Percentiles rank a stretch among this genome's conserved stretches.
Evolutionary conservation across 2,797 vertebrate species (phyloP).

Genomic region (Clarias fuscus): DNA sequence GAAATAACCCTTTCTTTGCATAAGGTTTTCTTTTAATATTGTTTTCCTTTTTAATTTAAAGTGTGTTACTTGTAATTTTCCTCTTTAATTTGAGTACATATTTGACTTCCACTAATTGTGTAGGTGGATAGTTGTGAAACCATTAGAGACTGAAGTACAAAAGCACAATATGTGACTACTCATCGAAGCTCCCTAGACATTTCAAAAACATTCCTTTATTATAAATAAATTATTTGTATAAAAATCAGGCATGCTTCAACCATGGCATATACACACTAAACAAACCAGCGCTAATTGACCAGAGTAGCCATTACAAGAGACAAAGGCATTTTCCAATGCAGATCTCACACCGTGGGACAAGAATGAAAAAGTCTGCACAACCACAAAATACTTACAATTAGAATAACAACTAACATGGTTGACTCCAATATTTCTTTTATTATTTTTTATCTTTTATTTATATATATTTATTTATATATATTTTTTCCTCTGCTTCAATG

Average conservation of each 20-base stretch:
- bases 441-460: constrained; percentile 58
- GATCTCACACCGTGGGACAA: constrained; percentile 87
- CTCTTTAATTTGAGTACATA: neutral
- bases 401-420: constrained; percentile 87
- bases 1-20: neutral
- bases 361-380: constrained; percentile 87
- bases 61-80: neutral
- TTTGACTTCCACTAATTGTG: neutral
- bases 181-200: constrained; percentile 79
- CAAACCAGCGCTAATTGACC: constrained; percentile 84
- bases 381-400: constrained; percentile 92
- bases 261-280: constrained; percentile 87
- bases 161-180: constrained; percentile 41
- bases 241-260: constrained; percentile 95
- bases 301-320: constrained; percentile 85
- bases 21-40: neutral
- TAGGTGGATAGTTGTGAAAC: neutral
- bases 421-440: constrained; percentile 77
- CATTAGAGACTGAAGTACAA: neutral
- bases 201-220: constrained; percentile 99
- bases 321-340: constrained; percentile 84
- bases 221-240: constrained; percentile 99
- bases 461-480: constrained; percentile 41
- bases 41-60: neutral
- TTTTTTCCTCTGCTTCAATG: constrained; percentile 15